Conservation (phyloP, 2,113 vertebrate genomes). For the Cyprinodon variegatus region DNA sequence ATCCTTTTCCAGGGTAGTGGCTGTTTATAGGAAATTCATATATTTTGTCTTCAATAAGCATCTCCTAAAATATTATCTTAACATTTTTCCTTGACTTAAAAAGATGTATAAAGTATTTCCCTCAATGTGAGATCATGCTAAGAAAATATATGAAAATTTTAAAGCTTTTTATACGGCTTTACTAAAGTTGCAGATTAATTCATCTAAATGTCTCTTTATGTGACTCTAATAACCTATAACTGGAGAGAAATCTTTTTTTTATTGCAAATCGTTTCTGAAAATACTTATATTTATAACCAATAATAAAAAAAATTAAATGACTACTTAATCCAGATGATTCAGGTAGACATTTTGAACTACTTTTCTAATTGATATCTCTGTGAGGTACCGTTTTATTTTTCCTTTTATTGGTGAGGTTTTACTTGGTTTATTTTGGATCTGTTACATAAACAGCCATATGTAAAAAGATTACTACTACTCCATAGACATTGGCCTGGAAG, state of each 20-base stretch:
- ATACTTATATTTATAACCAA: not conserved
- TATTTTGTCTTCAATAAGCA: too few relatives aligned
- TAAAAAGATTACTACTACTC: constrained; percentile 12
- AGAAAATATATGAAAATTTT: too few relatives aligned
- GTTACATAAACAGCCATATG: constrained; percentile 50
- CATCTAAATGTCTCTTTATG: too few relatives aligned
- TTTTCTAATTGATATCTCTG: constrained; percentile 8
- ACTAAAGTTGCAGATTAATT: too few relatives aligned
- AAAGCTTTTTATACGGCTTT: too few relatives aligned
- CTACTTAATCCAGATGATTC: not conserved
- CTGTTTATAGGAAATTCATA: too few relatives aligned
- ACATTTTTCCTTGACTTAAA: too few relatives aligned
- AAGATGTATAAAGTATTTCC: too few relatives aligned
- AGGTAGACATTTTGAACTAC: not conserved
- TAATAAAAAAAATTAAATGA: not conserved
- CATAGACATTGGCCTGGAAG: constrained; percentile 41
- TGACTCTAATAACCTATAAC: too few relatives aligned
- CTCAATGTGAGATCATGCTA: too few relatives aligned
- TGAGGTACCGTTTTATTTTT: constrained; percentile 21
- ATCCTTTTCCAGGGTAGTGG: not conserved
- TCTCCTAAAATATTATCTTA: too few relatives aligned
- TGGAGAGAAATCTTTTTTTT: too few relatives aligned
- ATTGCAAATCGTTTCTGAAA: not conserved
- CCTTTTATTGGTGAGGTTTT: constrained; percentile 20
- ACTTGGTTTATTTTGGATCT: constrained; percentile 18